These are phyloP conservation scores for Platorchestia sp. DNA, from an alignment of 1,140 invertebrate genomes.

Conservation along the genomic window DNA sequence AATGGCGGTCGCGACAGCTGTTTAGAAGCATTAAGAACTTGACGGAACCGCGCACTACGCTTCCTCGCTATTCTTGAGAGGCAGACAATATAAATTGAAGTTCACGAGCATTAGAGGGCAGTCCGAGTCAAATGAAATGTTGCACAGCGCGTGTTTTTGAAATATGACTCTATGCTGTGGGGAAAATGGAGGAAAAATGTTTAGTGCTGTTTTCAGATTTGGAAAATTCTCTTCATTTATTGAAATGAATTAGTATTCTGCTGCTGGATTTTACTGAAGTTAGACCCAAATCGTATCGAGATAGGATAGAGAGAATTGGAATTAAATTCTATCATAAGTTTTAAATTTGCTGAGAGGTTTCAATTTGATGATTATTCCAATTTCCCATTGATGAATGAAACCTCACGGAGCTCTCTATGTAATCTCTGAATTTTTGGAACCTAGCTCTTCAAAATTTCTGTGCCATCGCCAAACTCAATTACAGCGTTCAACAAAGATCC, in stretches of 20 bases:
- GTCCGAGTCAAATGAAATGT: not conserved
- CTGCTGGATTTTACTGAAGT: not conserved
- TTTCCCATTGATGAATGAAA: not conserved
- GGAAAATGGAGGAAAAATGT: too few species aligned
- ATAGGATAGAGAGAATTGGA: not conserved
- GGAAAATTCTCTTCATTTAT: not conserved
- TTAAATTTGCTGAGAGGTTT: not conserved
- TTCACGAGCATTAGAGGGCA: not conserved
- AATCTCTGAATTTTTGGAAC: not conserved
- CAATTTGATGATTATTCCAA: not conserved
- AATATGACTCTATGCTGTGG: not conserved
- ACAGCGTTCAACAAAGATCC: not conserved
- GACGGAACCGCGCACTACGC: not conserved
- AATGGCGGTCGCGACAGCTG: slow-evolving; percentile 37
- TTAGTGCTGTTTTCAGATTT: not conserved
- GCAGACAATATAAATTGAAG: not conserved
- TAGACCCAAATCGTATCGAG: too few species aligned
- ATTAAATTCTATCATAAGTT: not conserved
- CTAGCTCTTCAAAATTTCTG: not conserved
- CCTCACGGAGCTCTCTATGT: not conserved
- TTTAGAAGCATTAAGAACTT: slow-evolving; percentile 21
- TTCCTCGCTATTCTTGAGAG: not conserved
- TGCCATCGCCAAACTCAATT: not conserved
- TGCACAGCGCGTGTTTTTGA: not conserved
- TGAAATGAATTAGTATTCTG: not conserved